Evolutionary conservation across 2,888 invertebrate species (phyloP).

Genomic region (Frankliniella intonsa): DNA sequence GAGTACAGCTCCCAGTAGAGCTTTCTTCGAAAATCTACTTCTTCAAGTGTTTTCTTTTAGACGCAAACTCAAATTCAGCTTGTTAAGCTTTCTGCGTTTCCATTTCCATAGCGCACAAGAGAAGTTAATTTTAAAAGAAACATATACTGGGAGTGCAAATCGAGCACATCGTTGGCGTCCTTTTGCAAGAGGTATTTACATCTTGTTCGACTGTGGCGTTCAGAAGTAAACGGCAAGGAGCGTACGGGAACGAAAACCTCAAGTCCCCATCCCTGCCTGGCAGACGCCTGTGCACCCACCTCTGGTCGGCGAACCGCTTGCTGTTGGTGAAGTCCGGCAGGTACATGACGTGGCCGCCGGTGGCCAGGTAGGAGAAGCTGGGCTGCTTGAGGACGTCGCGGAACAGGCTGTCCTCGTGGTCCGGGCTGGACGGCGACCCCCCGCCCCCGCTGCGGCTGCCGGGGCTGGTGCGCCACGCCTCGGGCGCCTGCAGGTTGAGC

Average conservation of each 20-base stretch:
- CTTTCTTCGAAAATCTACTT: too few species aligned
- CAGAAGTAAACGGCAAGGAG: background rate
- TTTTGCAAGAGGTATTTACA: too few species aligned
- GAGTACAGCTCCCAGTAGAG: too few species aligned
- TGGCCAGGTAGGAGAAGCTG: slow-evolving; percentile 56
- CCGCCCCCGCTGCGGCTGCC: slow-evolving; percentile 12
- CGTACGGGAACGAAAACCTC: background rate
- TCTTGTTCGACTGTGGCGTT: too few species aligned
- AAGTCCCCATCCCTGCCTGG: background rate
- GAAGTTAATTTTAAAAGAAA: slow-evolving; percentile 30
- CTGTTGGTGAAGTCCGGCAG: slow-evolving; percentile 52
- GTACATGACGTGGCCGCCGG: slow-evolving; percentile 75
- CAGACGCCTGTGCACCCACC: background rate
- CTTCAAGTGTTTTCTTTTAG: slow-evolving; percentile 36
- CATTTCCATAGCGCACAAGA: slow-evolving; percentile 28
- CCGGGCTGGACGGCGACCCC: slow-evolving; percentile 10
- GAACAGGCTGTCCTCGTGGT: slow-evolving; percentile 33
- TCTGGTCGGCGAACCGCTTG: slow-evolving; percentile 29
- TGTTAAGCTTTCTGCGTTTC: slow-evolving; percentile 34
- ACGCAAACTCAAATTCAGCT: too few species aligned
- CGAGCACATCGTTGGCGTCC: background rate
- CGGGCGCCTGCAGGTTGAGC: slow-evolving; percentile 48
- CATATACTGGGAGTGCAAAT: background rate
- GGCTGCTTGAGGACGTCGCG: slow-evolving; percentile 43
- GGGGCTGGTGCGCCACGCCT: slow-evolving; percentile 34